Percentiles rank a stretch among this genome's conserved stretches.
Conservation (phyloP, 2,888 invertebrate species). For the Stenolophus ochropezus region DNA sequence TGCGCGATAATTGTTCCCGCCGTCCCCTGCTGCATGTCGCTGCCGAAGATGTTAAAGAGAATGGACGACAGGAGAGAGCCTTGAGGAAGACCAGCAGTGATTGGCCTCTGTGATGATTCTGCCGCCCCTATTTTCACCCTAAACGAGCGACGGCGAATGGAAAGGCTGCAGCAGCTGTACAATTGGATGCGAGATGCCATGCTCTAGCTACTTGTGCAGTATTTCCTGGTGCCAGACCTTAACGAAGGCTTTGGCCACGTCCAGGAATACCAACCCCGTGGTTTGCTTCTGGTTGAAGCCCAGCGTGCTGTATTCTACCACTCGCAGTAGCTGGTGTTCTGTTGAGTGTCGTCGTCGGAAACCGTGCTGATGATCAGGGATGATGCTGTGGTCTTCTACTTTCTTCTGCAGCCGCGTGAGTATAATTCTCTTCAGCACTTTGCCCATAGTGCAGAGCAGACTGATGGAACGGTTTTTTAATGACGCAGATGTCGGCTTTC, state of each 20-base stretch:
- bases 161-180: conserved; percentile 63
- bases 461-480: too few species aligned
- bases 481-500: too few species aligned
- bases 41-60: conserved; percentile 59
- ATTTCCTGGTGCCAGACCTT: too few species aligned
- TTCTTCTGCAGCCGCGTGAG: conserved; percentile 54
- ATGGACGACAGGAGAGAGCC: conserved; percentile 63
- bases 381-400: too few species aligned
- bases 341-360: conserved; percentile 64
- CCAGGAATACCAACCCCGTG: conserved; percentile 65
- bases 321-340: conserved; percentile 62
- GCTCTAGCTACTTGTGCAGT: too few species aligned
- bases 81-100: conserved; percentile 66
- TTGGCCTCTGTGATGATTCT: too few species aligned
- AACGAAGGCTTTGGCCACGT: conserved; percentile 66
- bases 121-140: conserved; percentile 62
- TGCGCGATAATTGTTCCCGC: conserved; percentile 53
- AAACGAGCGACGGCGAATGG: too few species aligned
- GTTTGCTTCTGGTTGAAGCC: conserved; percentile 63
- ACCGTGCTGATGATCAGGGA: too few species aligned
- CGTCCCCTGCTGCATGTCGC: too few species aligned
- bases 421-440: neutral
- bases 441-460: too few species aligned
- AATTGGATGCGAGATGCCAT: conserved; percentile 61
- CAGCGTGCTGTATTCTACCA: conserved; percentile 62